These are phyloP conservation scores for Burhinus oedicnemus DNA, from an alignment of 2,113 vertebrate species.

Conservation along the genomic window DNA sequence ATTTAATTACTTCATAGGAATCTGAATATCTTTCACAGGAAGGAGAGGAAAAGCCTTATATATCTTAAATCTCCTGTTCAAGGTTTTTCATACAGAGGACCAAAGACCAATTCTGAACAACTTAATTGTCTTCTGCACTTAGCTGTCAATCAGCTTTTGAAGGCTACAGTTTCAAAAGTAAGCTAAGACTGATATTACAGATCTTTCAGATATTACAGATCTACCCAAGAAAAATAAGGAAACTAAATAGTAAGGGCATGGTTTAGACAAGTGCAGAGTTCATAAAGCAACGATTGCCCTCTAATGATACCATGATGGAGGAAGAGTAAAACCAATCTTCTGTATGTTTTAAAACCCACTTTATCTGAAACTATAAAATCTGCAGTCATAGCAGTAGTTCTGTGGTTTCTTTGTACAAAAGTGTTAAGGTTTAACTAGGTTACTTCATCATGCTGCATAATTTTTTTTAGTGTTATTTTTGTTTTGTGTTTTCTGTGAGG, in stretches of 20 bases:
- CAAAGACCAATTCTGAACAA: not conserved
- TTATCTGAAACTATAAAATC: not conserved
- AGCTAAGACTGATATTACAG: not conserved
- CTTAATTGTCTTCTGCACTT: not conserved
- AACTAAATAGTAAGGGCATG: not conserved
- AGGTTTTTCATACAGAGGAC: not conserved
- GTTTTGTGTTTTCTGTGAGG: not conserved
- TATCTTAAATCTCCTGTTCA: not conserved
- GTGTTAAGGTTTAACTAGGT: not conserved
- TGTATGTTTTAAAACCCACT: not conserved
- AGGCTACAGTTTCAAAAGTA: not conserved
- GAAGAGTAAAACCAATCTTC: not conserved
- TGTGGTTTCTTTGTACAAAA: not conserved
- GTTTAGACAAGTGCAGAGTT: not conserved
- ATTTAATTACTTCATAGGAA: not conserved
- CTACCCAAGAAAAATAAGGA: not conserved
- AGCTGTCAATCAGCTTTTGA: not conserved
- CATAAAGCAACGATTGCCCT: not conserved
- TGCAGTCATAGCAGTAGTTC: not conserved
- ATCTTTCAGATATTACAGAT: not conserved
- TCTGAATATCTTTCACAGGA: not conserved
- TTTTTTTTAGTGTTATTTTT: not conserved
- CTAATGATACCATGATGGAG: not conserved
- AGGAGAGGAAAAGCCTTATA: not conserved
- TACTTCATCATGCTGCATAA: not conserved